Conservation (phyloP, 2,113 vertebrate genomes). For the Lanius ludovicianus region DNA sequence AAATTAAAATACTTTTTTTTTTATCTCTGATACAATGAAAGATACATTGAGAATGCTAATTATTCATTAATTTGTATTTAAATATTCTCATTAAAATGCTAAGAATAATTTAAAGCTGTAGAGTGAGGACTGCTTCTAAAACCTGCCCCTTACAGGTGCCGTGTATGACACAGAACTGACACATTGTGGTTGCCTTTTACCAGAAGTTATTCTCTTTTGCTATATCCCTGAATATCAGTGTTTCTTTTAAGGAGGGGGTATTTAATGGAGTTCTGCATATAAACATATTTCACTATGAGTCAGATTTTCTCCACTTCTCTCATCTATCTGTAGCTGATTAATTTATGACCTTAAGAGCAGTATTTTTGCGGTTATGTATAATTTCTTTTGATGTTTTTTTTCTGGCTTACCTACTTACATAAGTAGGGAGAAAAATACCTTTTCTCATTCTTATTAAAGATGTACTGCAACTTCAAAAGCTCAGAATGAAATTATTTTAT, state of each 20-base stretch:
- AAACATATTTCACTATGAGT: not conserved
- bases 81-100: conserved; percentile 22
- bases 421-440: not conserved
- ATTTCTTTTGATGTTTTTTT: conserved; percentile 35
- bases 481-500: not conserved
- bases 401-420: conserved; percentile 1
- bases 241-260: not conserved
- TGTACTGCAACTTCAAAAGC: not conserved
- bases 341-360: conserved; percentile 24
- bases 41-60: not conserved
- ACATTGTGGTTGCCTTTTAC: not conserved
- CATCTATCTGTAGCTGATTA: not conserved
- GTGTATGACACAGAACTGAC: not conserved
- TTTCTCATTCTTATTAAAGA: conserved; percentile 13
- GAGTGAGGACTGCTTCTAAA: not conserved
- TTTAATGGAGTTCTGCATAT: not conserved
- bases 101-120: conserved; percentile 6
- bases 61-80: conserved; percentile 27
- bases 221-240: not conserved
- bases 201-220: not conserved
- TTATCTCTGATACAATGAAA: not conserved
- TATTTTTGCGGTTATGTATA: not conserved
- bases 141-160: not conserved
- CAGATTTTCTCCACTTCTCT: not conserved
- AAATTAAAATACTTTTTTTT: not conserved